Conservation (phyloP, 2,113 vertebrate genomes). For the Salvelinus fontinalis region DNA sequence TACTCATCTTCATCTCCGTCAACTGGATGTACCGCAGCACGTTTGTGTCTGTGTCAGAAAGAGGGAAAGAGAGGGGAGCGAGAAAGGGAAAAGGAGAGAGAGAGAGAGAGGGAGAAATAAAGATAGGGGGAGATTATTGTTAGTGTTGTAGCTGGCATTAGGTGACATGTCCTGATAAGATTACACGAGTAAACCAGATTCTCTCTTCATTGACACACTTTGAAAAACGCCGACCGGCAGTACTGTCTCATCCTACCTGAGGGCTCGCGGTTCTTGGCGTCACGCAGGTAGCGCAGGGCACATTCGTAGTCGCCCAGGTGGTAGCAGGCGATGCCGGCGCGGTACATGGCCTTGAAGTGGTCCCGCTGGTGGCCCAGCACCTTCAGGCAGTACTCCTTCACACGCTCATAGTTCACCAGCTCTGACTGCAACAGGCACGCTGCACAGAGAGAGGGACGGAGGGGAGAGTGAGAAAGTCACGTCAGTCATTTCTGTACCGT, state of each 20-base stretch:
- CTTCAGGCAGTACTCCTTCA: conserved; percentile 92
- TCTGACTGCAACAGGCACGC: conserved; percentile 92
- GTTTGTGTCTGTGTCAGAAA: conserved; percentile 81
- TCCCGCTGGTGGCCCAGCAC: conserved; percentile 88
- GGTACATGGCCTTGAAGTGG: conserved; percentile 94
- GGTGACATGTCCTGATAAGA: no score
- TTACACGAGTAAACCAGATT: no score
- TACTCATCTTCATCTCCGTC: conserved; percentile 92
- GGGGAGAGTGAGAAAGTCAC: not conserved
- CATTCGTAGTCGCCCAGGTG: conserved; percentile 89
- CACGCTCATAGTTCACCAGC: conserved; percentile 91
- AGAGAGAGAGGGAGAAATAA: no score
- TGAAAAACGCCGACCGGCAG: no score
- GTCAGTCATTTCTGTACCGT: not conserved
- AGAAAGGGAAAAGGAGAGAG: no score
- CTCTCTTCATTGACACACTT: no score
- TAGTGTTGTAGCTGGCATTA: not conserved
- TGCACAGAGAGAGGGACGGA: conserved; percentile 42
- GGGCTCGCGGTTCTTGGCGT: conserved; percentile 83
- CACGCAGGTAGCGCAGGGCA: conserved; percentile 86
- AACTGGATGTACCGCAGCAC: conserved; percentile 92
- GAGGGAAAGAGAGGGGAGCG: not conserved
- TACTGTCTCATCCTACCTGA: not conserved
- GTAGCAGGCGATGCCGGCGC: conserved; percentile 92
- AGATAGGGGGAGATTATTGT: not conserved